These are phyloP conservation scores for Auanema sp. DNA, from an alignment of 2,888 invertebrate species.

Conservation along the genomic window DNA sequence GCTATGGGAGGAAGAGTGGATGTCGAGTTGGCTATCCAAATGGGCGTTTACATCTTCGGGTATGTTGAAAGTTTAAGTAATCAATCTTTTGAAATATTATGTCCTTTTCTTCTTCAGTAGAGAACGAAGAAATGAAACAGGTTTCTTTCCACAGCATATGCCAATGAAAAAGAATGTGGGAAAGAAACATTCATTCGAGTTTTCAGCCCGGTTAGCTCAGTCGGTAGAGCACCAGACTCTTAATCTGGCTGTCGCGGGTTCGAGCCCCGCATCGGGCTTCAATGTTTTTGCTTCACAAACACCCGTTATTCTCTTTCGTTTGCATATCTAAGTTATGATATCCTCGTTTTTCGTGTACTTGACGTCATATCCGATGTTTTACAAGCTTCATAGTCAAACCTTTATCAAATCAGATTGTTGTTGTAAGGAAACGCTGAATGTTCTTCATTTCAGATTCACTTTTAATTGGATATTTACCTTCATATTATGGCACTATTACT, in stretches of 20 bases:
- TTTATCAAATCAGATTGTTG: neutral
- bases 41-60: constrained; percentile 32
- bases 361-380: neutral
- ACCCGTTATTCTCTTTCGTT: neutral
- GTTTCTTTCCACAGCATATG: too few species aligned
- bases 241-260: constrained; percentile 61
- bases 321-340: too few species aligned
- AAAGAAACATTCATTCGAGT: neutral
- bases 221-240: constrained; percentile 61
- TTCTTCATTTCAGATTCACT: constrained; percentile 22
- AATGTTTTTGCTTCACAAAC: neutral
- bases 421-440: neutral
- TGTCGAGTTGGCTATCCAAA: constrained; percentile 29
- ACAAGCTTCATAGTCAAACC: neutral
- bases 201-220: neutral
- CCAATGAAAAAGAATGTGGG: neutral
- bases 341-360: neutral
- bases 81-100: too few species aligned
- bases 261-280: constrained; percentile 47
- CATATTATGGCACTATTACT: constrained; percentile 54
- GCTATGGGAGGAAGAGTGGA: constrained; percentile 43
- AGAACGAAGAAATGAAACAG: too few species aligned
- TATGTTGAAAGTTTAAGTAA: constrained; percentile 4
- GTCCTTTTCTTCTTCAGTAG: too few species aligned
- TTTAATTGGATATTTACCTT: constrained; percentile 52